A percentile compares a stretch with the other conserved stretches of the same genome.
These are phyloP conservation scores for Meriones psammophilus DNA, from an alignment of 2,797 vertebrate genomes.

Conservation along the genomic window DNA sequence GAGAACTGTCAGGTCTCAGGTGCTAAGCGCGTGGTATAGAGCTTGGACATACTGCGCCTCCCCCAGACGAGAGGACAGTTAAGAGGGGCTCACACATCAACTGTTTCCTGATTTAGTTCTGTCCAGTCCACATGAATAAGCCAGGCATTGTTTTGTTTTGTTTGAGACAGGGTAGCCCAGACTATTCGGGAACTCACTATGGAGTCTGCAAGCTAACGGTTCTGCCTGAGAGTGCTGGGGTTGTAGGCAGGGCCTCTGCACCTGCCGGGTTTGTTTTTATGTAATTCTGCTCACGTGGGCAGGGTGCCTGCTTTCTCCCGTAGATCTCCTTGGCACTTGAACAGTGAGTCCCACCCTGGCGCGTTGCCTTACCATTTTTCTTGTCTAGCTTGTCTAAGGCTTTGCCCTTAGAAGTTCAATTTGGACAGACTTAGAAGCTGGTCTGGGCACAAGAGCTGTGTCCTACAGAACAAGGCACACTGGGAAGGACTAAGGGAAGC, in stretches of 20 bases:
- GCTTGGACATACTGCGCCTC: neutral
- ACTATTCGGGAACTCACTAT: neutral
- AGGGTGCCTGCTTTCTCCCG: neutral
- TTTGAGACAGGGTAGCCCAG: neutral
- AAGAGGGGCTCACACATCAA: neutral
- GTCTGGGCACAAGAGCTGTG: neutral
- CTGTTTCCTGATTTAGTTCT: slow-evolving; percentile 46
- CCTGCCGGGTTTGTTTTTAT: neutral
- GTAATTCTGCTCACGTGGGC: neutral
- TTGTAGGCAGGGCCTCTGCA: neutral
- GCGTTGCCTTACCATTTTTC: neutral
- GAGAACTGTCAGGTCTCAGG: neutral
- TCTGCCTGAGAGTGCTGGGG: neutral
- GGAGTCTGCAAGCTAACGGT: neutral
- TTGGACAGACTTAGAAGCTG: neutral
- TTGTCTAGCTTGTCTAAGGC: neutral
- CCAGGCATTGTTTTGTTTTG: neutral
- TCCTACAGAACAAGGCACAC: neutral
- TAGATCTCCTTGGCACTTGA: neutral
- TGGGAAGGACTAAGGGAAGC: neutral
- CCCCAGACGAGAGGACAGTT: slow-evolving; percentile 39
- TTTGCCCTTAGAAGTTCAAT: neutral
- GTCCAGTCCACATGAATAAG: neutral
- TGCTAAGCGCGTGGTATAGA: neutral
- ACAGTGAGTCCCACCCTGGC: neutral